Conservation (phyloP, 2,113 vertebrate species). For the Gavialis gangeticus region DNA sequence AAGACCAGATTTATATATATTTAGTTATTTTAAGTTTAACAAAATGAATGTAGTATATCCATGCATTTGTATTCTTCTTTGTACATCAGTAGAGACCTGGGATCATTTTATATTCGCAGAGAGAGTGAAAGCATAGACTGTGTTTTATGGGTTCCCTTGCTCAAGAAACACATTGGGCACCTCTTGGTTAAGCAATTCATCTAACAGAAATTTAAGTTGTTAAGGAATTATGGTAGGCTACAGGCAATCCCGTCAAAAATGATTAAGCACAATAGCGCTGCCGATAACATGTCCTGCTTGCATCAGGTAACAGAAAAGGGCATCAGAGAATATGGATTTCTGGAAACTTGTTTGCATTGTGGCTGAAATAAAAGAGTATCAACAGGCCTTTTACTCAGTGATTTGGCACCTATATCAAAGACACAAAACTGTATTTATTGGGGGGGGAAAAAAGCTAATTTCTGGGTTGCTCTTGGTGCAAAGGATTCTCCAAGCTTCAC, state of each 20-base stretch:
- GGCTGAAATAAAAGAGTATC: neutral
- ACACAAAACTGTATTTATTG: neutral
- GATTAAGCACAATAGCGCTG: fast-evolving
- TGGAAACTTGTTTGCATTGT: fast-evolving
- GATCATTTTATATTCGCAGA: neutral
- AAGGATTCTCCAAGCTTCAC: neutral
- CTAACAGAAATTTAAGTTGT: neutral
- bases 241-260: neutral
- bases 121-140: neutral
- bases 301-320: neutral
- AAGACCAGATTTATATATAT: neutral
- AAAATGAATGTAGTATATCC: neutral
- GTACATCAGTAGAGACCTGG: neutral
- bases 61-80: neutral
- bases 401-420: neutral
- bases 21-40: neutral
- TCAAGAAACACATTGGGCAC: neutral
- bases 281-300: neutral
- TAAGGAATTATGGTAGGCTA: neutral
- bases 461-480: neutral
- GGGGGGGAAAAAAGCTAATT: neutral
- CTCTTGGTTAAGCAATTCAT: constrained; percentile 26
- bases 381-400: neutral
- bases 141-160: constrained; percentile 2
- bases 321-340: neutral